These are phyloP conservation scores for Acromyrmex charruanus DNA, from an alignment of 1,140 invertebrate species.

Conservation along the genomic window DNA sequence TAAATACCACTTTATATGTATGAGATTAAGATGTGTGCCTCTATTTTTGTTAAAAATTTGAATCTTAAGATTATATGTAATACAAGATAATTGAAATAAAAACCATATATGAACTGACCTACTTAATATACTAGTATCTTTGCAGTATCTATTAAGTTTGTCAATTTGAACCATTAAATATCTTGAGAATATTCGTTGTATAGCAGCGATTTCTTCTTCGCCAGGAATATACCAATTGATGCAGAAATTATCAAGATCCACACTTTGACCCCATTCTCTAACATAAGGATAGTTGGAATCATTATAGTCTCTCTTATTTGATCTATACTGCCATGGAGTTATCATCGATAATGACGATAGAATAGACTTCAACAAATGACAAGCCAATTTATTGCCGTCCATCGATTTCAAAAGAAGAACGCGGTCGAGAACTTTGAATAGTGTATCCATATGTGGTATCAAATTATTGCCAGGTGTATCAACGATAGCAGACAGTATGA, in stretches of 20 bases:
- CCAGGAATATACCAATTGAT: constrained; percentile 93
- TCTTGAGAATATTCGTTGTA: constrained; percentile 89
- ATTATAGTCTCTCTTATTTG: constrained; percentile 88
- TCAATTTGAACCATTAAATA: constrained; percentile 89
- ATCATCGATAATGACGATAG: constrained; percentile 88
- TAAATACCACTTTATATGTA: too few relatives aligned
- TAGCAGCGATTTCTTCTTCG: constrained; percentile 89
- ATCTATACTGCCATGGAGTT: constrained; percentile 90
- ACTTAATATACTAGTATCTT: constrained; percentile 78
- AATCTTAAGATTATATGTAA: neutral
- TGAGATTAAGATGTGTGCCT: too few relatives aligned
- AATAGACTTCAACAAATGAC: constrained; percentile 85
- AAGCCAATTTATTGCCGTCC: constrained; percentile 88
- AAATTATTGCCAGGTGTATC: constrained; percentile 89
- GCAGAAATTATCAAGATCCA: constrained; percentile 89
- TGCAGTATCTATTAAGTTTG: constrained; percentile 86
- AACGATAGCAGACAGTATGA: constrained; percentile 91
- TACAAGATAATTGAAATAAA: neutral
- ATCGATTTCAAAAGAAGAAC: constrained; percentile 89
- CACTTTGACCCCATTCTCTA: constrained; percentile 93
- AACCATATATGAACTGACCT: constrained; percentile 69
- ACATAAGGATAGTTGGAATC: constrained; percentile 92
- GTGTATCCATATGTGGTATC: constrained; percentile 88
- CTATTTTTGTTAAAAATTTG: neutral
- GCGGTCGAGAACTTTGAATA: constrained; percentile 89